phyloP scores from a whole-genome alignment of 2,888 invertebrate genomes.

The Acleris emargana region DNA sequence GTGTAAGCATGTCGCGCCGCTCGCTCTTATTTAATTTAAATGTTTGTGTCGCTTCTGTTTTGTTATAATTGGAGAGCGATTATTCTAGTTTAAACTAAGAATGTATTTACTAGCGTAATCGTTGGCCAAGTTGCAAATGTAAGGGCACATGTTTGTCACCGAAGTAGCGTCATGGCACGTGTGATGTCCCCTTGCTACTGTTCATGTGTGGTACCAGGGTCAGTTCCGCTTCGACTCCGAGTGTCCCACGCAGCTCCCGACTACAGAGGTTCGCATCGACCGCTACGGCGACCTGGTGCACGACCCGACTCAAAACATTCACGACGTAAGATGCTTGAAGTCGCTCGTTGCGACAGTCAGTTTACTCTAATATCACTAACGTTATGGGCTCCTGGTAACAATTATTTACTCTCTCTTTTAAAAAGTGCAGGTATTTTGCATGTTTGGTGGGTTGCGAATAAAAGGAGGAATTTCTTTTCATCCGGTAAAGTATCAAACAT shows the following conservation, averaged over 20 bases:
- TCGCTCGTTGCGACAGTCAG: slow-evolving; percentile 32
- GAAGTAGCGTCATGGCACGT: slow-evolving; percentile 16
- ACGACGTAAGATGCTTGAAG: slow-evolving; percentile 81
- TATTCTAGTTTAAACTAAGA: neutral
- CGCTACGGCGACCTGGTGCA: slow-evolving; percentile 76
- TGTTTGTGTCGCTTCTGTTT: slow-evolving; percentile 57
- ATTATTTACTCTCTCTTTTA: slow-evolving; percentile 35
- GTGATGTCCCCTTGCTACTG: slow-evolving; percentile 46
- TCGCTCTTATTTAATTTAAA: slow-evolving; percentile 56
- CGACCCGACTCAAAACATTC: slow-evolving; percentile 78
- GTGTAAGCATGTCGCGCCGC: slow-evolving; percentile 87
- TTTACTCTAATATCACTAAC: slow-evolving; percentile 45
- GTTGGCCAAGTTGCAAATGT: slow-evolving; percentile 29
- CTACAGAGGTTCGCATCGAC: slow-evolving; percentile 88
- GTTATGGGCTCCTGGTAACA: slow-evolving; percentile 47
- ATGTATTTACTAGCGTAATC: slow-evolving; percentile 15
- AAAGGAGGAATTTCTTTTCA: slow-evolving; percentile 22
- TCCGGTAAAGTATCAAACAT: slow-evolving; percentile 16
- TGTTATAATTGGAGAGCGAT: slow-evolving; percentile 44
- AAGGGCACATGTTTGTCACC: slow-evolving; percentile 6
- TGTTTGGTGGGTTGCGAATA: neutral
- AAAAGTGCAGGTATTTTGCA: neutral
- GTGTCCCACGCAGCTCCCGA: slow-evolving; percentile 89
- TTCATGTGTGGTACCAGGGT: slow-evolving; percentile 85
- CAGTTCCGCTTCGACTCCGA: slow-evolving; percentile 96